phyloP scores from a whole-genome alignment of 2,797 vertebrate species.

The Lophius americanus region DNA sequence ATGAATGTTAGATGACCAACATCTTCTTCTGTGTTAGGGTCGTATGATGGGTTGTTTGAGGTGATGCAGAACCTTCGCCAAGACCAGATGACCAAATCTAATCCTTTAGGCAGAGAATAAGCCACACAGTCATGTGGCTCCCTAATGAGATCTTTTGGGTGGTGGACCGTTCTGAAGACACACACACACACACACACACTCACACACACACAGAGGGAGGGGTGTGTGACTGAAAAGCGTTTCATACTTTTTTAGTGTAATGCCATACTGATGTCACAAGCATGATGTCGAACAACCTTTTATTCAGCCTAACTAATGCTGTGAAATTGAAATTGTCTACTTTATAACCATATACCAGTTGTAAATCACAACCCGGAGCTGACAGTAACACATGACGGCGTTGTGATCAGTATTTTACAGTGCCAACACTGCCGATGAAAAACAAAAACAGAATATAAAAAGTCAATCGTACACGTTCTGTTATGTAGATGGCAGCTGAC shows the following conservation, averaged over 20 bases:
- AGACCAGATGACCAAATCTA: conserved; percentile 63
- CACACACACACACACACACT: conserved; percentile 8
- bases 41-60: conserved; percentile 13
- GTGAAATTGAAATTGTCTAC: conserved; percentile 19
- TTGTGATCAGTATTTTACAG: conserved; percentile 9
- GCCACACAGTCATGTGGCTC: conserved; percentile 65
- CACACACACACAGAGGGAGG: conserved; percentile 12
- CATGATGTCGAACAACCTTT: conserved; percentile 15
- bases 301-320: conserved; percentile 26
- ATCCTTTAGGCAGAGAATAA: conserved; percentile 62
- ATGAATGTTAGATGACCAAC: conserved; percentile 19
- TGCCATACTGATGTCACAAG: conserved; percentile 18
- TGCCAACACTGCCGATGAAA: conserved; percentile 2
- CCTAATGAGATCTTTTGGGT: conserved; percentile 70
- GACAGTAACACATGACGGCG: conserved; percentile 12
- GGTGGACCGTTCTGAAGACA: conserved; percentile 40
- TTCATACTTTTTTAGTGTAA: conserved; percentile 5
- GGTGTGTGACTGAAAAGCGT: neutral
- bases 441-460: too few relatives aligned
- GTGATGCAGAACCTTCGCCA: conserved; percentile 27
- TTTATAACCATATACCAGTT: neutral
- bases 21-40: conserved; percentile 7
- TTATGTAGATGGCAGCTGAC: neutral
- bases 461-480: neutral
- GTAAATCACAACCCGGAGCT: conserved; percentile 8